Evolutionary conservation across 2,113 vertebrate genomes (phyloP), one percentile per base, ranked within the genome.

Genomic region (Mixornis gularis): DNA sequence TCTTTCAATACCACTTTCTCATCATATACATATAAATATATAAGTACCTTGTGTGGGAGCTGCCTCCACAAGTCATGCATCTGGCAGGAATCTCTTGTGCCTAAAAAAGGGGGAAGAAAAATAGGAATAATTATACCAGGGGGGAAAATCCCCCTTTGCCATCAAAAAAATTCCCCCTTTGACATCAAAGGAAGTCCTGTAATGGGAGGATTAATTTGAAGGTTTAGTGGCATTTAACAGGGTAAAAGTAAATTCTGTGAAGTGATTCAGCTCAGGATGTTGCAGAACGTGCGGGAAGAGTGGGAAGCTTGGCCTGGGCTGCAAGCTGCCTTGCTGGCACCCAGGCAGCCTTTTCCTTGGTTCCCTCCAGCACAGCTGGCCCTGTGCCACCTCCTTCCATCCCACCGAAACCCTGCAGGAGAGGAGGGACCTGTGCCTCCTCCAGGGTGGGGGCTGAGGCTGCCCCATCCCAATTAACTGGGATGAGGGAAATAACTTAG

Each of bases 181-280:
- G 81, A 98, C 96, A 97, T 98, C 97, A 98, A 98, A 98, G 95
- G 93, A 95, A 96, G 95, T 97, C 96, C 97, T 17, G 32, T 97
- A 97, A 97, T 97, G 93, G 89, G 93, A 97, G 89, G 96, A 97
- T 98, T 98, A 97, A 97, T 97, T 95, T 95, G 95, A 94, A 97
- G 96, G 93, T 94, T 96, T 96, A 96, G 95, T 95, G 96, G 97
- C 95, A 96, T 97, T 97, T 96, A 97, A 93, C 88, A 69, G 94
- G 96, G 96, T 96, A 96, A 95, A 96, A 97, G 96, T 79, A 94
- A 96, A 80, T 91, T 92, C 96, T 95, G 85, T 97, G 96, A 96
- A 93, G 95, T 96, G 91, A 96, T 96, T 93, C 92, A 88, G 90
- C 91, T 55, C 81, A 93, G 95, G 97, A 96, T 96, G 97, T 94